Conservation (phyloP, 1,140 invertebrate species). For the Cyclargus thomasi region DNA sequence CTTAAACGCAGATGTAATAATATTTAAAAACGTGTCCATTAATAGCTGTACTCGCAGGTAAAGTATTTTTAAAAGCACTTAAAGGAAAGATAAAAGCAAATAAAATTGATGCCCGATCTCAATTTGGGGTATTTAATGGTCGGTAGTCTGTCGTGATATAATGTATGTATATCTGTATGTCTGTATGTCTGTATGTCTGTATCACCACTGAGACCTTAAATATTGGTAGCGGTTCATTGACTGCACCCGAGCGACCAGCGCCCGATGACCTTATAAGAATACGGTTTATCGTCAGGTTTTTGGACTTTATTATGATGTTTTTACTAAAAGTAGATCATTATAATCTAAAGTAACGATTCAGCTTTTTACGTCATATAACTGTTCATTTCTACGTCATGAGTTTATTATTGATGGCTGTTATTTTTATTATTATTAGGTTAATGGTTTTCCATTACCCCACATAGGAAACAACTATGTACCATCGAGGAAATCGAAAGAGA, state of each 20-base stretch:
- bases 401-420: too few species aligned
- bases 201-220: not conserved
- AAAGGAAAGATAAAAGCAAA: not conserved
- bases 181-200: not conserved
- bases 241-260: too few species aligned
- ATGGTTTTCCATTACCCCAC: too few species aligned
- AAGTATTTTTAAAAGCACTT: slow-evolving; percentile 10
- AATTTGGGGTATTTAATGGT: not conserved
- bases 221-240: not conserved
- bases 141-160: not conserved
- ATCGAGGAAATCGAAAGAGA: too few species aligned
- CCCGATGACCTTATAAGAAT: not conserved
- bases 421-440: too few species aligned
- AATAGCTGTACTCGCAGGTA: not conserved
- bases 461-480: too few species aligned
- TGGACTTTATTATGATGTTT: too few species aligned
- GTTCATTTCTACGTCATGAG: too few species aligned
- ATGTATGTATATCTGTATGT: not conserved
- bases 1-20: not conserved
- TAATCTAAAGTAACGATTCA: not conserved
- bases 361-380: too few species aligned
- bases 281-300: not conserved
- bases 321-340: not conserved
- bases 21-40: not conserved
- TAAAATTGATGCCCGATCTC: slow-evolving; percentile 3